Conservation (phyloP, 1,140 invertebrate species). For the Diorhabda carinulata region DNA sequence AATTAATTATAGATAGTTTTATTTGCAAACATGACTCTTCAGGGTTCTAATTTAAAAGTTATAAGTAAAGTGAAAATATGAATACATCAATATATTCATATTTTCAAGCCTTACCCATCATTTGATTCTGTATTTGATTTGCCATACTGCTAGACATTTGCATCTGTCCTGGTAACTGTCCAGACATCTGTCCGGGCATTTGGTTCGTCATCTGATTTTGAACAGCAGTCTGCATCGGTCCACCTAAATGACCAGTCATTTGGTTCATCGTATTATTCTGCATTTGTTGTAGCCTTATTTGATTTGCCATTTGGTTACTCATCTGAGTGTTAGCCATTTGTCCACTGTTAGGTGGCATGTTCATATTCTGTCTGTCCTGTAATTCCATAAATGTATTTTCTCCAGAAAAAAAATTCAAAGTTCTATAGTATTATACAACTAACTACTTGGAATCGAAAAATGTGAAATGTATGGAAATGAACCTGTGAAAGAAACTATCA, state of each 20-base stretch:
- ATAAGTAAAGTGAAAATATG: no score
- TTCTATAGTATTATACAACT: no score
- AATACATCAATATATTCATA: no score
- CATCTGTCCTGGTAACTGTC: conserved; percentile 29
- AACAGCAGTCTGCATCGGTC: conserved; percentile 45
- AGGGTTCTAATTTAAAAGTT: no score
- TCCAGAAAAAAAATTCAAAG: no score
- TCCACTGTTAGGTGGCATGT: conserved; percentile 41
- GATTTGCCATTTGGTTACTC: conserved; percentile 38
- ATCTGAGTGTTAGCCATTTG: conserved; percentile 32
- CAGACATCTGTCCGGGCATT: conserved; percentile 43
- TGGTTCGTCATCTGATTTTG: conserved; percentile 52
- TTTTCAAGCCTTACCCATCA: conserved; percentile 31
- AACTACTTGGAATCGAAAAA: no score
- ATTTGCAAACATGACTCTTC: no score
- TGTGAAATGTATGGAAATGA: no score
- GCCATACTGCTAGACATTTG: conserved; percentile 50
- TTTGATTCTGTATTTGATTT: conserved; percentile 45
- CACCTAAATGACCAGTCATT: conserved; percentile 38
- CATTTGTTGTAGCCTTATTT: conserved; percentile 28
- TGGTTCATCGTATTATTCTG: conserved; percentile 37
- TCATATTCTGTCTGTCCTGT: conserved; percentile 40
- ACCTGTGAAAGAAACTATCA: no score
- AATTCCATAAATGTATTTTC: not conserved
- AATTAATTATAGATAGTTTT: no score